A percentile compares a stretch with the other conserved stretches of the same genome.
Conservation (phyloP, 2,888 invertebrate genomes). For the Drosophila barbarae region DNA sequence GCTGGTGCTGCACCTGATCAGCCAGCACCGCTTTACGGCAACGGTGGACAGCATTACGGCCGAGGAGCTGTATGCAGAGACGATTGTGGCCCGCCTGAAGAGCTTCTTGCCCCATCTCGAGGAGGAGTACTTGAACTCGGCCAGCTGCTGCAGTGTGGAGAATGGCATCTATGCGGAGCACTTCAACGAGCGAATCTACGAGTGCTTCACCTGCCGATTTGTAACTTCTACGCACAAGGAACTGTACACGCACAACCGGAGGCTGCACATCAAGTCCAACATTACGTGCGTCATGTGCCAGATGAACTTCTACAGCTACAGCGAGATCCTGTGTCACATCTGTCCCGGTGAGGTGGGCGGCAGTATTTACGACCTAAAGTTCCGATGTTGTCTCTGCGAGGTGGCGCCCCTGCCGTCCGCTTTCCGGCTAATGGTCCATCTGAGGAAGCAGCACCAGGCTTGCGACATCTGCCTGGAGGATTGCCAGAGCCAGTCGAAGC, state of each 20-base stretch:
- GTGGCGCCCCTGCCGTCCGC: slow-evolving; percentile 89
- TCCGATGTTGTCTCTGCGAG: slow-evolving; percentile 90
- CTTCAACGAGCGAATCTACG: slow-evolving; percentile 85
- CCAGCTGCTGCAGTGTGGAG: slow-evolving; percentile 84
- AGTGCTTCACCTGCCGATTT: slow-evolving; percentile 92
- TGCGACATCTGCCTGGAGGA: slow-evolving; percentile 93
- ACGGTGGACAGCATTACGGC: slow-evolving; percentile 88
- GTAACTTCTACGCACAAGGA: slow-evolving; percentile 90
- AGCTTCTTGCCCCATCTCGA: slow-evolving; percentile 82
- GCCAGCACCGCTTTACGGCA: slow-evolving; percentile 89
- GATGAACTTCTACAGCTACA: slow-evolving; percentile 91
- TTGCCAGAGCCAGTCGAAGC: slow-evolving; percentile 86
- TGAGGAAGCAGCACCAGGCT: slow-evolving; percentile 90
- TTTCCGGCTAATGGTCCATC: slow-evolving; percentile 92
- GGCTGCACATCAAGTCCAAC: slow-evolving; percentile 91
- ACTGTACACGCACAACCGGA: slow-evolving; percentile 91
- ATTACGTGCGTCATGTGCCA: slow-evolving; percentile 93
- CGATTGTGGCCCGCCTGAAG: slow-evolving; percentile 85
- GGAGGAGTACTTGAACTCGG: slow-evolving; percentile 85
- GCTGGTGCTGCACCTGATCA: slow-evolving; percentile 88
- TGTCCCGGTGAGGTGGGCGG: slow-evolving; percentile 86
- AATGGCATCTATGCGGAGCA: slow-evolving; percentile 78
- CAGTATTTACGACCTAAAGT: slow-evolving; percentile 82
- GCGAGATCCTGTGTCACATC: slow-evolving; percentile 91
- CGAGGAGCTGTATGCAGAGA: slow-evolving; percentile 86